Base-by-base conservation (phyloP, 1,140 invertebrate species). In the Anadara kagoshimensis region DNA sequence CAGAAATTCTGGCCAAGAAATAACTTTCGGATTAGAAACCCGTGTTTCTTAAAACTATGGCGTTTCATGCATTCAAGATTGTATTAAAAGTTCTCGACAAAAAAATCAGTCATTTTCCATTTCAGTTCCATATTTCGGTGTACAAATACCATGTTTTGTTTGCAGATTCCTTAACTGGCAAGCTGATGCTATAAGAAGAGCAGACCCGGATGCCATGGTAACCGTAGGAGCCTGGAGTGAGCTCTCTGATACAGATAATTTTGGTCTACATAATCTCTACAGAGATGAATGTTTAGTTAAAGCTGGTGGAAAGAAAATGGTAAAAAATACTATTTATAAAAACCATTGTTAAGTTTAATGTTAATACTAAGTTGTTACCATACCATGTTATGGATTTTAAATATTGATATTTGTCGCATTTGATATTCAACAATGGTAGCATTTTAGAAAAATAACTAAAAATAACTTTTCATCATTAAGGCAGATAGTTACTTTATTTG, bases 191-290 rank as follows among this genome's bases (percentile, higher is more conserved):
- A 88, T 90, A 36, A 83, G 85, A n/a, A 62, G 73, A n/a, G 75
- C 80, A 0, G 87, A 90, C 74, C 79, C 85, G 0, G 78, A 81
- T 11, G 86, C 85, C 18, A 78, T 90, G 62, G 87, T 90, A 1
- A 90, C 88, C 0, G 77, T 89, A 0, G 88, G 89, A 8, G 84
- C 87, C 22, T 90, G 89, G 88, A 86, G 80, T 73, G 69, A 81
- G 18, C 84, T 82, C 69, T 77, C 86, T 0, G 86, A 90, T 69
- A 86, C 86, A 10, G 87, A 89, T 70, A 76, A 78, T 2, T 87
- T 87, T 69, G 86, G 83, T 36, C 84, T 82, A 26, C 76, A 83
- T 72, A 89, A 90, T 29, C 51, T 73, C 2, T 73, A 73, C 41
- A 73, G 71, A 43, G 71, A 73, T n/a, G 20, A 68, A 5, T 73